phyloP scores from a whole-genome alignment of 2,113 vertebrate genomes.

The Myrmophylax atrothorax region DNA sequence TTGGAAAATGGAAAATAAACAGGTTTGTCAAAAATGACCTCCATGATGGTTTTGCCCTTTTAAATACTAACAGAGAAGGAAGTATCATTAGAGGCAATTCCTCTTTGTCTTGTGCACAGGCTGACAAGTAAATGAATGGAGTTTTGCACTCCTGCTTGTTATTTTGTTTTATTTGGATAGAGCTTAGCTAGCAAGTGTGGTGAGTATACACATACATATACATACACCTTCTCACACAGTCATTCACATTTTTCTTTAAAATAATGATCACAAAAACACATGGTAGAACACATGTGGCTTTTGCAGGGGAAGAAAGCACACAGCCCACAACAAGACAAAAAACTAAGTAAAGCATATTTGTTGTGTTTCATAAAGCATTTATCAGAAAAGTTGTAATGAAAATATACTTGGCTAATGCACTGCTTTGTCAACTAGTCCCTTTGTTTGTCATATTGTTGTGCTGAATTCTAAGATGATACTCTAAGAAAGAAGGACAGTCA shows the following conservation, averaged over 20 bases:
- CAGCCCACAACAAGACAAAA: background rate
- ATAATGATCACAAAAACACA: background rate
- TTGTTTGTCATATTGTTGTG: background rate
- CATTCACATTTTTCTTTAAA: background rate
- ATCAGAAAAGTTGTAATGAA: background rate
- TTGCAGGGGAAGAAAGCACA: rapidly evolving
- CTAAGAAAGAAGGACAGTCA: background rate
- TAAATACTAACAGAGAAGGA: conserved; percentile 48
- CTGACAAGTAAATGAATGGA: background rate
- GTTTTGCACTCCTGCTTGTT: background rate
- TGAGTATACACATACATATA: background rate
- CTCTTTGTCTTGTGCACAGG: background rate
- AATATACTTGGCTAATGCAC: background rate
- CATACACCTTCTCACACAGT: background rate
- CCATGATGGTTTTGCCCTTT: conserved; percentile 54
- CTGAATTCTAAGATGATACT: background rate
- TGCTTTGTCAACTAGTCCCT: background rate
- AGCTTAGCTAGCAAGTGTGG: background rate
- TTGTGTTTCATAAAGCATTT: background rate
- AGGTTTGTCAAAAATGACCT: conserved; percentile 51
- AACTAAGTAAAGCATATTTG: background rate
- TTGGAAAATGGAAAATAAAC: conserved; percentile 57
- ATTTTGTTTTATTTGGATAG: conserved; percentile 3
- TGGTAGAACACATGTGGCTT: background rate
- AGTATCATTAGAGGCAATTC: conserved; percentile 33